These are phyloP conservation scores for Puffinus mauretanicus DNA, from an alignment of 2,113 vertebrate genomes.

Conservation along the genomic window DNA sequence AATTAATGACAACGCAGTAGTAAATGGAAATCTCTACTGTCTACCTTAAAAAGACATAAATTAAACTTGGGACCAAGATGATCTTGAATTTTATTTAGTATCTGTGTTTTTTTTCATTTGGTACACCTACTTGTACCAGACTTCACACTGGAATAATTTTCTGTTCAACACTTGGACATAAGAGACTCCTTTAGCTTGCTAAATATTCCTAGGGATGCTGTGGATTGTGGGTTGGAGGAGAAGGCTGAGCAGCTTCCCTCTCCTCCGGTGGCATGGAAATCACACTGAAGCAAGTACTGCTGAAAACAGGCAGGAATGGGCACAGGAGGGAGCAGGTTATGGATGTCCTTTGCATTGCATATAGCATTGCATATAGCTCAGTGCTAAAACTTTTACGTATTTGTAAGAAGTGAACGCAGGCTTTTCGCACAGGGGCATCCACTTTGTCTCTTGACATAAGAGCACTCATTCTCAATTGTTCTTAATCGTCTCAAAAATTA, in stretches of 20 bases:
- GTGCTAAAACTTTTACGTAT: neutral
- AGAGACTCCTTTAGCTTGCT: neutral
- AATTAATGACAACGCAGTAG: neutral
- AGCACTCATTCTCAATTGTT: neutral
- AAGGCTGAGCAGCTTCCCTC: neutral
- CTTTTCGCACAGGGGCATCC: neutral
- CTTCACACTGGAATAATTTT: neutral
- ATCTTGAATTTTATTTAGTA: neutral
- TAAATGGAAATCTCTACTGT: neutral
- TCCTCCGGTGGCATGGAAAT: neutral
- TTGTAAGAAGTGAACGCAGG: neutral
- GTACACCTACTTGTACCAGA: neutral
- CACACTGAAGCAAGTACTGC: neutral
- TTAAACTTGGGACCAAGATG: neutral
- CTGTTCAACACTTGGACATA: neutral
- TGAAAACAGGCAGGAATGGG: accelerated
- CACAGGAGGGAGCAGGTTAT: neutral
- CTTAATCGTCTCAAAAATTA: neutral
- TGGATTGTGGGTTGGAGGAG: neutral
- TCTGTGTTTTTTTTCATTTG: neutral
- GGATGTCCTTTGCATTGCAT: neutral
- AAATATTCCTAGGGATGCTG: neutral
- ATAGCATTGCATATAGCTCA: neutral
- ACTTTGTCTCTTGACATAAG: neutral
- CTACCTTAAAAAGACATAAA: neutral